Evolutionary conservation across 2,888 invertebrate genomes (phyloP), one percentile per base, ranked within the genome.

Genomic region (Drosophila stalkeri): DNA sequence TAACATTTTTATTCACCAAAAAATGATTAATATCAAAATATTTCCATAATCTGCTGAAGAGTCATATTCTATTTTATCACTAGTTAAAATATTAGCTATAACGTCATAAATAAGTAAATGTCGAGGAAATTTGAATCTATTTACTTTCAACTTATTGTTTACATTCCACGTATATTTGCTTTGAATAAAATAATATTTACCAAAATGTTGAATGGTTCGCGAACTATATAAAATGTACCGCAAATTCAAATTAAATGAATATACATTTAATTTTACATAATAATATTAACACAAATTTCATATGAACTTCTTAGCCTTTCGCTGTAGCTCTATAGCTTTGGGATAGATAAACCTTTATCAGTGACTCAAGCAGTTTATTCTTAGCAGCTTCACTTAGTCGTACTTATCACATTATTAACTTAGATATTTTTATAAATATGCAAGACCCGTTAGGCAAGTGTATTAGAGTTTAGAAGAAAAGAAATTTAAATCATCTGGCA

Each of bases 401-500:
- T 14, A 46, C 14, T 23, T 46, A 14, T 46, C 23, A 11, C 8
- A 14, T 46, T 18, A 7, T 44, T 16, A 23, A 23, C 16, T 16
- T 6, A 46, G 7, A 27, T 16, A 47, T 12, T 18, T 6, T 7
- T 11, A 8, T 4, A 44, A 20, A 64, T 2, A 8, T 20, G 6
- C 8, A 18, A 1, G 39, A 27, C 18, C 27, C 16, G 0, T 12
- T 12, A 11, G n/a, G 33, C 16, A 23, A 65, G 54, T 23, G n/a
- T 49, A 49, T 65, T 20, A 37, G 43, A 33, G 20, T 41, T 37
- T 11, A 14, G 35, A 35, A 49, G 60, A 54, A 56, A 65, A 68
- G 23, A 54, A 69, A 67, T 57, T 44, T 51, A 57, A 77, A 73
- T 77, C 57, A 70, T 56, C 44, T 51, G 47, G 31, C 33, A 49